Percentiles rank a stretch among this genome's conserved stretches.
Evolutionary conservation across 2,797 vertebrate genomes (phyloP).

Genomic region (Betta splendens): DNA sequence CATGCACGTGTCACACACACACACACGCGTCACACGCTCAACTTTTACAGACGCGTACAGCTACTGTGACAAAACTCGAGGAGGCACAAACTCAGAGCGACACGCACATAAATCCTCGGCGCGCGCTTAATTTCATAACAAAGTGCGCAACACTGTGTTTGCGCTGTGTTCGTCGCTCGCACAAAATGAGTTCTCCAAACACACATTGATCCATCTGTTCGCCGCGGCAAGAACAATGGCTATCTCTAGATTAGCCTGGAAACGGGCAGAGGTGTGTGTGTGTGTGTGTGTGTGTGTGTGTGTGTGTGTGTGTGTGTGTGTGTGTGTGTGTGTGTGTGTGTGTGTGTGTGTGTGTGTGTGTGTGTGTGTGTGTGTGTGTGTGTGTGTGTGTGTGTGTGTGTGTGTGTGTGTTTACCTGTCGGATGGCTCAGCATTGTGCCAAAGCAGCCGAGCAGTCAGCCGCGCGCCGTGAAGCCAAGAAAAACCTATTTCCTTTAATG

Average conservation of each 20-base stretch:
- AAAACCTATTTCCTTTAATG: conserved; percentile 48
- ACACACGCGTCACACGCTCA: too few species aligned
- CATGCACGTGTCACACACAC: conserved; percentile 7
- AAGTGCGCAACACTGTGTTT: conserved; percentile 28
- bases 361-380: too few species aligned
- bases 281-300: conserved; percentile 21
- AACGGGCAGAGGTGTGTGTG: conserved; percentile 29
- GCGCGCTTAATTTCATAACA: conserved; percentile 24
- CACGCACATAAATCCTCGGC: conserved; percentile 30
- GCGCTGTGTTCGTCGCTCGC: conserved; percentile 19
- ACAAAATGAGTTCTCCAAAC: conserved; percentile 28
- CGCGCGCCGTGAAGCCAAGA: conserved; percentile 39
- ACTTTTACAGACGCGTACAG: conserved; percentile 33
- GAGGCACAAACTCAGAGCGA: conserved; percentile 43
- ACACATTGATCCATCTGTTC: conserved; percentile 40
- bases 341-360: conserved; percentile 21
- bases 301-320: conserved; percentile 24
- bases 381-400: conserved; percentile 29
- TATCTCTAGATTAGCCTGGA: conserved; percentile 37
- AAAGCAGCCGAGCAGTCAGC: conserved; percentile 51
- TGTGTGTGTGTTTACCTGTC: conserved; percentile 60
- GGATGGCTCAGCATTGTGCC: conserved; percentile 42
- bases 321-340: conserved; percentile 24
- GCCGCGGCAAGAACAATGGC: conserved; percentile 22
- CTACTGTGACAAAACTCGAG: conserved; percentile 45